Percentiles rank a stretch among this genome's conserved stretches.
These are phyloP conservation scores for Triplophysa dalaica DNA, from an alignment of 2,113 vertebrate genomes.

Conservation along the genomic window DNA sequence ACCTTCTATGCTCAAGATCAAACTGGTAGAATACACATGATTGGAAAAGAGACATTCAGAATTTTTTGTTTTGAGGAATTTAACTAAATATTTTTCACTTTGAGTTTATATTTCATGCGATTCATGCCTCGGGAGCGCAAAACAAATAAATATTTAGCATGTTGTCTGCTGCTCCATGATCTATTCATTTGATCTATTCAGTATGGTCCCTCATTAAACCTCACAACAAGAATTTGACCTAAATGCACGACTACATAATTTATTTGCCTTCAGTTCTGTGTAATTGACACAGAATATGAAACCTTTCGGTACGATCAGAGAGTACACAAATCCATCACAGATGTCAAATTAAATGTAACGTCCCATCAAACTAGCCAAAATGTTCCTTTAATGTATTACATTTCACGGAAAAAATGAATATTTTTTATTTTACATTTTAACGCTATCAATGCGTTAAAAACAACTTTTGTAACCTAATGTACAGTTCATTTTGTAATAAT, in stretches of 20 bases:
- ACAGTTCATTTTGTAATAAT: too few species aligned
- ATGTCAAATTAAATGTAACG: background rate
- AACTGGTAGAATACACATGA: slow-evolving; percentile 46
- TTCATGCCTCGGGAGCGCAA: slow-evolving; percentile 50
- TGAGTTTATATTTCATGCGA: slow-evolving; percentile 64
- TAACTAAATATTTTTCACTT: slow-evolving; percentile 47
- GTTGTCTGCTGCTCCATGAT: slow-evolving; percentile 3
- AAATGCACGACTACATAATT: slow-evolving; percentile 32
- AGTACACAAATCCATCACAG: background rate
- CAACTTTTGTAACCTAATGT: too few species aligned
- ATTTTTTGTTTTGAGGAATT: slow-evolving; percentile 12
- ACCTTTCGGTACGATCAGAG: background rate
- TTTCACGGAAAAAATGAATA: background rate
- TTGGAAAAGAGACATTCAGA: slow-evolving; percentile 46
- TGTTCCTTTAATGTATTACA: background rate
- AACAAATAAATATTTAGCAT: slow-evolving; percentile 68
- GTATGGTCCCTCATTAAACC: slow-evolving; percentile 30
- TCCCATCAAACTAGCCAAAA: background rate
- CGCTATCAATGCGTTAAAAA: background rate
- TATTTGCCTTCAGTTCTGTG: slow-evolving; percentile 16
- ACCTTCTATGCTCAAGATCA: slow-evolving; percentile 47
- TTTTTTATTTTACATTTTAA: background rate
- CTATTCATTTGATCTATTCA: slow-evolving; percentile 31
- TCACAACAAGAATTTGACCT: slow-evolving; percentile 35
- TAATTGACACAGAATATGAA: slow-evolving; percentile 7